phyloP scores from a whole-genome alignment of 2,113 vertebrate species.

The Anseranas semipalmata region DNA sequence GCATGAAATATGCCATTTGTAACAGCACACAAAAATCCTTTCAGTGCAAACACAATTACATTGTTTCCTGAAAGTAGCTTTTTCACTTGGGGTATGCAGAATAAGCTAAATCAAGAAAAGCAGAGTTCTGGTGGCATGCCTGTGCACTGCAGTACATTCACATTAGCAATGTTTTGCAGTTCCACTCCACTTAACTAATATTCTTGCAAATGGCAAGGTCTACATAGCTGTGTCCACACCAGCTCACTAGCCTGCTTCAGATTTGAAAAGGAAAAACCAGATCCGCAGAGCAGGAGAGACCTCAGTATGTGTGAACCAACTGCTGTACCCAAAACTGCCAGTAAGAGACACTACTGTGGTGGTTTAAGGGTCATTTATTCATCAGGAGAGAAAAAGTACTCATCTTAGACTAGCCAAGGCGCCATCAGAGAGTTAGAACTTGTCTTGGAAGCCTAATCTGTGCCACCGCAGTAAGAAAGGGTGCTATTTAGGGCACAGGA shows the following conservation, averaged over 20 bases:
- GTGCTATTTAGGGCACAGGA: neutral
- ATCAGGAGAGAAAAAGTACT: neutral
- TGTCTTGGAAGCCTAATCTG: neutral
- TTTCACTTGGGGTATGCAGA: neutral
- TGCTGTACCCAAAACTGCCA: neutral
- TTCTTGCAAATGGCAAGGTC: neutral
- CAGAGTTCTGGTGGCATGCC: neutral
- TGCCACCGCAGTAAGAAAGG: neutral
- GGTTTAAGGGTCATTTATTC: neutral
- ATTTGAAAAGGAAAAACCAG: neutral
- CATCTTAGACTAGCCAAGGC: neutral
- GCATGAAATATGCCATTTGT: neutral
- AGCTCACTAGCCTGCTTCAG: neutral
- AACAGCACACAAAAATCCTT: neutral
- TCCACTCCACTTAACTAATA: neutral
- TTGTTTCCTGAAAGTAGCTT: neutral
- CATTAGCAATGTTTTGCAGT: neutral
- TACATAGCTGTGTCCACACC: neutral
- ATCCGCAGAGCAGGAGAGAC: neutral
- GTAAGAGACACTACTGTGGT: neutral
- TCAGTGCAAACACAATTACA: neutral
- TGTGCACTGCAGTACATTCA: neutral
- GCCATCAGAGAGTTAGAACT: neutral
- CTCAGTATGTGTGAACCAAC: neutral
- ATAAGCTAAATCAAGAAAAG: neutral